Conservation (phyloP, 2,888 invertebrate species). For the Sarcophaga variegata region DNA sequence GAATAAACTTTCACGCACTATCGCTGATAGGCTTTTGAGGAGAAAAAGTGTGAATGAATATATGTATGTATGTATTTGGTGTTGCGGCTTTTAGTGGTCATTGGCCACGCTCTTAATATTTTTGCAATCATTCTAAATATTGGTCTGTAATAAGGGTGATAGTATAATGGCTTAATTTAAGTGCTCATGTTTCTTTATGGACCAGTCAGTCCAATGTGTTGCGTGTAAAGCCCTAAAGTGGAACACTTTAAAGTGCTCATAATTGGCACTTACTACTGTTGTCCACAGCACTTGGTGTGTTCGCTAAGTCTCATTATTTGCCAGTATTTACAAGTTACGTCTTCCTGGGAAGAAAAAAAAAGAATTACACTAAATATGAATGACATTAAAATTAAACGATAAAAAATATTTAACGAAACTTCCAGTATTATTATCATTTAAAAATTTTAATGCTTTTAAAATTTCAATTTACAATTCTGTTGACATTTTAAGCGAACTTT, state of each 20-base stretch:
- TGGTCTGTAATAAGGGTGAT: slow-evolving; percentile 77
- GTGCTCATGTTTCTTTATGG: slow-evolving; percentile 53
- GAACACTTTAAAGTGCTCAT: slow-evolving; percentile 26
- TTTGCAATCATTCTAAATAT: slow-evolving; percentile 79
- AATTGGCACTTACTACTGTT: slow-evolving; percentile 58
- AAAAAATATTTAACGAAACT: neutral
- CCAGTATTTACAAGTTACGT: slow-evolving; percentile 5
- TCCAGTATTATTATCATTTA: neutral
- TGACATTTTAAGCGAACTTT: slow-evolving; percentile 70
- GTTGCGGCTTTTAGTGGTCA: slow-evolving; percentile 15
- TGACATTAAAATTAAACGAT: neutral
- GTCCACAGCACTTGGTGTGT: slow-evolving; percentile 1
- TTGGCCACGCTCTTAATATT: slow-evolving; percentile 70
- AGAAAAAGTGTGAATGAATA: slow-evolving; percentile 13
- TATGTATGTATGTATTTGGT: neutral
- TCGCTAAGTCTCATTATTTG: slow-evolving; percentile 34
- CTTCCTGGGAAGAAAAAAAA: neutral
- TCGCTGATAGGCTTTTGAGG: slow-evolving; percentile 27
- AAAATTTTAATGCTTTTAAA: slow-evolving; percentile 1
- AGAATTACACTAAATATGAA: neutral
- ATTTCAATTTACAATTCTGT: slow-evolving; percentile 70
- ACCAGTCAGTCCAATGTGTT: slow-evolving; percentile 9
- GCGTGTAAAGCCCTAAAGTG: slow-evolving; percentile 19
- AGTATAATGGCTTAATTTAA: slow-evolving; percentile 78
- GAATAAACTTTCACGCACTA: slow-evolving; percentile 50